Evolutionary conservation across 2,888 invertebrate species (phyloP), one percentile per base, ranked within the genome.

Genomic region (Vannuccia rotundouncinata): DNA sequence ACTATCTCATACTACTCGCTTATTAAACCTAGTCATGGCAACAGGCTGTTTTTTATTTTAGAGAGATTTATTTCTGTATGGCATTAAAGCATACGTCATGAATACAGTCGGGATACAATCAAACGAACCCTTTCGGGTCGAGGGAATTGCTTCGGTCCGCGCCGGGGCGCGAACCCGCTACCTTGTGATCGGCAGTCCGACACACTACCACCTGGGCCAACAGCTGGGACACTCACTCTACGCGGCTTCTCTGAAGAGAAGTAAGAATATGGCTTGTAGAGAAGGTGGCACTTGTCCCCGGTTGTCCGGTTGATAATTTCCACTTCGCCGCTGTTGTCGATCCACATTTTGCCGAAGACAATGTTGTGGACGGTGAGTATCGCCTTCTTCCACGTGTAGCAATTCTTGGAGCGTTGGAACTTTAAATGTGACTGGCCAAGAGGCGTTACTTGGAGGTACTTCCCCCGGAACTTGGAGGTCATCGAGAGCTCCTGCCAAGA

Each of bases 401-500:
- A 94, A 88, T 94, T 93, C 2, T 87, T 87, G 22, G 86, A 84
- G 78, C 86, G 87, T 79, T 85, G 86, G 85, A 92, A 92, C 73
- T 89, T 86, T 81, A 92, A 87, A 86, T 92, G 92, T 66, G 91
- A 90, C 75, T 90, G 90, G 60, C 88, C 88, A 1, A 91, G 86
- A n/a, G 91, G 91, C 81, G 91, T 90, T 82, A 92, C 91, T 82
- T 88, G 89, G 82, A 99, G 91, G 90, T 98, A 99, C 90, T 98
- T 98, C 83, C 99, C 99, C 82, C 99, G 91, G 90, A 99, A 99
- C 90, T 98, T 98, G 86, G 95, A 95, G 81, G 95, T 94, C 96
- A 99, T 97, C 74, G 97, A 95, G 90, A 99, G 98, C 90, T 99
- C 99, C 89, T 99, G 98, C 95, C 95, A 97, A 88, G 94, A 93